Evolutionary conservation across 92 coral and sea anemone species (phyloP).

Genomic region (Parazoanthus darwini): DNA sequence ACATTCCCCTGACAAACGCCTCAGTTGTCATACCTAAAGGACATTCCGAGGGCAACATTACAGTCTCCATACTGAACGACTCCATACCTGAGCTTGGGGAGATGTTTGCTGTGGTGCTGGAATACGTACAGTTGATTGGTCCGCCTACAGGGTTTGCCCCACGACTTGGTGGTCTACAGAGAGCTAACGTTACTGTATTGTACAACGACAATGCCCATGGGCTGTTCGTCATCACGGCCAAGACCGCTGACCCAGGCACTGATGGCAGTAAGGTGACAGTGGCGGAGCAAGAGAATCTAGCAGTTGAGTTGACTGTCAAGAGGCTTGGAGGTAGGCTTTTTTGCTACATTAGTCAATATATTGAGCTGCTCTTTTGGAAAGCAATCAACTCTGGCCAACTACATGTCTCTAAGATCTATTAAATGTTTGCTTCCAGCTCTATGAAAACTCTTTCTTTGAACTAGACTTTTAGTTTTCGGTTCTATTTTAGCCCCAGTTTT

Average conservation of each 20-base stretch:
- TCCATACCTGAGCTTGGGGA: conserved; percentile 80
- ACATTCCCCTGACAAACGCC: conserved; percentile 59
- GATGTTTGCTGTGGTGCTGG: conserved; percentile 69
- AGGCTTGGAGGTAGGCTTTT: conserved; percentile 77
- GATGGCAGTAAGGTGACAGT: conserved; percentile 72
- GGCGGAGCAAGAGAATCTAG: conserved; percentile 58
- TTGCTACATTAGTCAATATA: neutral
- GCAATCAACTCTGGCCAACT: neutral
- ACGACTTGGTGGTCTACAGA: conserved; percentile 57
- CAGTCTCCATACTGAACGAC: conserved; percentile 72
- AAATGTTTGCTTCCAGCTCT: neutral
- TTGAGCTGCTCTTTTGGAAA: neutral
- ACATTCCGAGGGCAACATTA: conserved; percentile 58
- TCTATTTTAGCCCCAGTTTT: too few relatives aligned
- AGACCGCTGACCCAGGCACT: conserved; percentile 62
- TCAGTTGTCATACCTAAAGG: conserved; percentile 75
- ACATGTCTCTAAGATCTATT: too few relatives aligned
- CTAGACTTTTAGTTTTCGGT: too few relatives aligned
- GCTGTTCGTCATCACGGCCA: conserved; percentile 73
- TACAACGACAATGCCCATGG: conserved; percentile 90
- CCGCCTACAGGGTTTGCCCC: conserved; percentile 56
- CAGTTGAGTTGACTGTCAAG: conserved; percentile 59
- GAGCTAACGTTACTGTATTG: conserved; percentile 79
- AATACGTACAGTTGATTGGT: conserved; percentile 71
- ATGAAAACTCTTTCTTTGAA: too few relatives aligned